Evolutionary conservation across 2,888 invertebrate species (phyloP).

Genomic region (Eupithecia centaureata): DNA sequence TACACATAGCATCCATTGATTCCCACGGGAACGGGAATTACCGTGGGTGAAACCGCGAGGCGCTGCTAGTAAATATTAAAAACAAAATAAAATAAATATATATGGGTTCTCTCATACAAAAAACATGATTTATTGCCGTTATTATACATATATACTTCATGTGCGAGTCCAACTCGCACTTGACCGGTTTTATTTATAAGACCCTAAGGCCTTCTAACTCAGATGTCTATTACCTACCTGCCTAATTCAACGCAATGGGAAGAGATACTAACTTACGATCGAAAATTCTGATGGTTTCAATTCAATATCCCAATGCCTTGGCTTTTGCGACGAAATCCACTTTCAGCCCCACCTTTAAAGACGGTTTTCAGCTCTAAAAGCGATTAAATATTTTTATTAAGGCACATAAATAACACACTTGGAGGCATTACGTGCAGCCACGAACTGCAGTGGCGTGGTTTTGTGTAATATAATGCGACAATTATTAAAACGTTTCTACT

Average conservation of each 20-base stretch:
- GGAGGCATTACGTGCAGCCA: slow-evolving; percentile 57
- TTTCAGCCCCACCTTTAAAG: slow-evolving; percentile 34
- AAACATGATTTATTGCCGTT: too few relatives aligned
- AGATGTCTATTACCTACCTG: too few relatives aligned
- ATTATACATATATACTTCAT: too few relatives aligned
- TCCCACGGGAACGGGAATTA: too few relatives aligned
- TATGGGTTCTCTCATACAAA: too few relatives aligned
- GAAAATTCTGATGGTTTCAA: not conserved
- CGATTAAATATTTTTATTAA: slow-evolving; percentile 41
- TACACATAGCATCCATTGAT: too few relatives aligned
- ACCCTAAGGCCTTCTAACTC: too few relatives aligned
- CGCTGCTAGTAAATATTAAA: too few relatives aligned
- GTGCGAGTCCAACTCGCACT: too few relatives aligned
- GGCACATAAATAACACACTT: slow-evolving; percentile 49
- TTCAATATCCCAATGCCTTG: slow-evolving; percentile 2
- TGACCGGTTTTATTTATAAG: too few relatives aligned
- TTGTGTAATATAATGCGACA: slow-evolving; percentile 52
- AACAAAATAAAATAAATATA: too few relatives aligned
- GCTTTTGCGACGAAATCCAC: slow-evolving; percentile 24
- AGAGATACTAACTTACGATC: not conserved
- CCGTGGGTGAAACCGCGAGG: too few relatives aligned
- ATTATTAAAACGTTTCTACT: slow-evolving; percentile 50
- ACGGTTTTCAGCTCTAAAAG: slow-evolving; percentile 36
- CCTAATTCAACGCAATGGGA: not conserved
- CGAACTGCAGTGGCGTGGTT: slow-evolving; percentile 60